Evolutionary conservation across 2,888 invertebrate species (phyloP), one percentile per base, ranked within the genome.

Genomic region (Drosophila pseudotalamancana): DNA sequence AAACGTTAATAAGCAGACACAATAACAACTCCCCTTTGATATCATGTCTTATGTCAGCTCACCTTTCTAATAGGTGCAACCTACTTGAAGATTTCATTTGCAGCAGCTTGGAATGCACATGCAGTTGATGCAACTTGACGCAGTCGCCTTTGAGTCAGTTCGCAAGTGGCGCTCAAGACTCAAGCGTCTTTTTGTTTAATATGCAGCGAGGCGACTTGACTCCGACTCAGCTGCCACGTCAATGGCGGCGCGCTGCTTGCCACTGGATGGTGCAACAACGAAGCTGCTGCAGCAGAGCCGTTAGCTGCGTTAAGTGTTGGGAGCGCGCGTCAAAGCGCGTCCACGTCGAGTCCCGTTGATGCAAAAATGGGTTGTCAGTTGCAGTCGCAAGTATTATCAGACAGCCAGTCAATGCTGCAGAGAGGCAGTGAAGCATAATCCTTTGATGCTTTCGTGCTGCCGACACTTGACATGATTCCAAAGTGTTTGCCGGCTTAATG

Each of bases 401-500:
- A 35, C 56, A 51, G 14, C 37, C 70, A 53, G 51, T 31, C 50
- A 42, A 23, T 32, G 61, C 43, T 39, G 25, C 16, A 37, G 27
- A 6, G 37, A 23, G 37, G 9, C 32, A 21, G 42, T 40, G 46
- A 16, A 23, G 34, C 56, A 63, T 65, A 71, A 87, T 81, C 81
- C 85, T 82, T 82, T 82, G 85, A 87, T 72, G 80, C 50, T 39
- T 61, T 3, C 9, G 35, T 62, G 64, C 53, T 35, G 60, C 50
- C 57, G 63, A 40, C 85, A 82, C 88, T 83, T 85, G 82, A 83
- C 82, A 83, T 82, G 72, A 85, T 85, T 83, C 63, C 49, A 72
- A 69, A 84, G 87, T 74, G 81, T 72, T 77, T 68, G 79, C 71
- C 55, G 77, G 57, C 23, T 77, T 80, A 83, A 79, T 79, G 86